Conservation (phyloP, 2,888 invertebrate genomes). For the Scaptomyza flava region DNA sequence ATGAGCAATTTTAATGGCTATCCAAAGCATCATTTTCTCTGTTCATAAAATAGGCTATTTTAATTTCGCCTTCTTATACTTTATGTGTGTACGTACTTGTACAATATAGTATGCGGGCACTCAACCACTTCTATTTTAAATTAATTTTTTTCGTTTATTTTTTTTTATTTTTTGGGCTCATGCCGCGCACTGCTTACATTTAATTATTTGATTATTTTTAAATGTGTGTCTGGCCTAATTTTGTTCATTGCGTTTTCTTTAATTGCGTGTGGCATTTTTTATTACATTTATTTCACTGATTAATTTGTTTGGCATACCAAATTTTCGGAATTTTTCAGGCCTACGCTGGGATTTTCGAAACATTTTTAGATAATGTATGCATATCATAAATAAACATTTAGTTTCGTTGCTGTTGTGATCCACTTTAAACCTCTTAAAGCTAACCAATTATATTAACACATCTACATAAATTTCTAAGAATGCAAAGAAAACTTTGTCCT, state of each 20-base stretch:
- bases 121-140: constrained; percentile 12
- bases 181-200: constrained; percentile 50
- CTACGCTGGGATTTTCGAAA: constrained; percentile 1
- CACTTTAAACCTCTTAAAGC: constrained; percentile 63
- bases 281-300: constrained; percentile 50
- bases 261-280: constrained; percentile 59
- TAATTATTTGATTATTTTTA: constrained; percentile 75
- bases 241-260: constrained; percentile 49
- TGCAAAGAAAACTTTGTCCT: constrained; percentile 43
- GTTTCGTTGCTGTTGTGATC: constrained; percentile 64
- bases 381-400: constrained; percentile 50
- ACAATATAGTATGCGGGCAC: constrained; percentile 55
- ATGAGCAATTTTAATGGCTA: constrained; percentile 70
- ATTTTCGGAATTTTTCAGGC: constrained; percentile 4
- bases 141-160: background rate
- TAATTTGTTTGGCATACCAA: constrained; percentile 41
- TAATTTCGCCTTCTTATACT: constrained; percentile 41
- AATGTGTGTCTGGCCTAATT: constrained; percentile 62
- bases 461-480: constrained; percentile 44
- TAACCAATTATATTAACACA: constrained; percentile 11
- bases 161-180: constrained; percentile 30
- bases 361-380: background rate
- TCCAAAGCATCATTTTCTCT: constrained; percentile 36
- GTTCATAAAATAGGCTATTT: constrained; percentile 57
- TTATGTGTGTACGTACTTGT: background rate